Evolutionary conservation across 2,797 vertebrate species (phyloP), one percentile per base, ranked within the genome.

Genomic region (Euthynnus affinis): DNA sequence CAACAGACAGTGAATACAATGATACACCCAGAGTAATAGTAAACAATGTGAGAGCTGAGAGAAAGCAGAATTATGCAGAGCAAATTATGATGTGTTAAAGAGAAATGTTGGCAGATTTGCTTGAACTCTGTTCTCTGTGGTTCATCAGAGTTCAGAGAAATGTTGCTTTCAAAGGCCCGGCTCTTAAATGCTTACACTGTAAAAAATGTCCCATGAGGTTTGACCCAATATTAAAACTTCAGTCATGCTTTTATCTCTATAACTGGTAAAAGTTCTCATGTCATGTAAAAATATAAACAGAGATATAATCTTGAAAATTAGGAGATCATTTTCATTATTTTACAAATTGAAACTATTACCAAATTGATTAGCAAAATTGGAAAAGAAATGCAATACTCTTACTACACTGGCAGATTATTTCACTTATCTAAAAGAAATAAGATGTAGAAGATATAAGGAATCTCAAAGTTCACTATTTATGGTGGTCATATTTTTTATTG

Each of bases 41-140:
- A 84, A 89, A 89, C 83, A 79, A 17, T 29, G 53, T 81, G 20
- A 17, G 74, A 23, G 70, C 12, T 74, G 84, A 92, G 78, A 49
- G 55, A 81, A 77, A 66, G 59, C 81, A 87, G 86, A 56, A 72
- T 34, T 25, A 18, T 10, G 12, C n/a, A 51, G 48, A 79, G 40
- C 37, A 2, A 85, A 70, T 86, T 71, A 81, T 29, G 52, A 77
- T 57, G 80, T 86, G 81, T 56, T 49, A 57, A 14, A 44, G 57
- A 84, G 80, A 87, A 80, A 76, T 73, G 74, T 58, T 71, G 72
- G 63, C 64, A 5, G 83, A 76, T 74, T 53, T 40, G 75, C 68
- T 42, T 88, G 80, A 91, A 89, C 84, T 85, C 76, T 44, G 52
- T 78, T 82, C 56, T 71, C 25, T 15, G 7, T 12, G 80, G 72